Conservation (phyloP, 1,140 invertebrate species). For the Leucophenga varia region DNA sequence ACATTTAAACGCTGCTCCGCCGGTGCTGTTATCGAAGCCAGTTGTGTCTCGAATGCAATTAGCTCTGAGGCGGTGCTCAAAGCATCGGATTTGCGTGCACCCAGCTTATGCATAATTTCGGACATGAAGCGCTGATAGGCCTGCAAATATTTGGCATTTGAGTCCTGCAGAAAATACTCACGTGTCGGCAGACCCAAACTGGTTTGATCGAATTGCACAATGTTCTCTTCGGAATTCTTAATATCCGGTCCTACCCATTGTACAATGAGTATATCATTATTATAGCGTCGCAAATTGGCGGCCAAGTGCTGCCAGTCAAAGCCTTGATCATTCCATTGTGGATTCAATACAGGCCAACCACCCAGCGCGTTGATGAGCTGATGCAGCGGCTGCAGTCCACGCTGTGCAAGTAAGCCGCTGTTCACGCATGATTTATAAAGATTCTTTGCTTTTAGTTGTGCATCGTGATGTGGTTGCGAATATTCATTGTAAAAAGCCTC, state of each 20-base stretch:
- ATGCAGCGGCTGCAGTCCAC: slow-evolving; percentile 71
- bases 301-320: slow-evolving; percentile 79
- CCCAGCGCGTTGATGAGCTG: slow-evolving; percentile 73
- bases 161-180: slow-evolving; percentile 78
- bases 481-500: slow-evolving; percentile 11
- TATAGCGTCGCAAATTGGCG: slow-evolving; percentile 74
- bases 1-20: slow-evolving; percentile 80
- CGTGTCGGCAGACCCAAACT: slow-evolving; percentile 81
- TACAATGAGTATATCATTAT: slow-evolving; percentile 78
- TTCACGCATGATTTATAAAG: slow-evolving; percentile 86
- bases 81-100: slow-evolving; percentile 64
- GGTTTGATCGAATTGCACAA: slow-evolving; percentile 88
- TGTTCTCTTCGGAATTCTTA: slow-evolving; percentile 82
- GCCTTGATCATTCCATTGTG: slow-evolving; percentile 63
- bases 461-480: slow-evolving; percentile 56
- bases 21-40: slow-evolving; percentile 63
- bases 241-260: slow-evolving; percentile 87
- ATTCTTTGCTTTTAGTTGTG: slow-evolving; percentile 73
- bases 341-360: slow-evolving; percentile 79
- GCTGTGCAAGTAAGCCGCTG: slow-evolving; percentile 67
- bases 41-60: slow-evolving; percentile 77
- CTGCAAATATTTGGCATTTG: slow-evolving; percentile 69
- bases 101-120: slow-evolving; percentile 69
- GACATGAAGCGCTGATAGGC: slow-evolving; percentile 79
- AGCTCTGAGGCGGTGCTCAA: slow-evolving; percentile 70